Evolutionary conservation across 2,113 vertebrate species (phyloP).

Genomic region (Gopherus flavomarginatus): DNA sequence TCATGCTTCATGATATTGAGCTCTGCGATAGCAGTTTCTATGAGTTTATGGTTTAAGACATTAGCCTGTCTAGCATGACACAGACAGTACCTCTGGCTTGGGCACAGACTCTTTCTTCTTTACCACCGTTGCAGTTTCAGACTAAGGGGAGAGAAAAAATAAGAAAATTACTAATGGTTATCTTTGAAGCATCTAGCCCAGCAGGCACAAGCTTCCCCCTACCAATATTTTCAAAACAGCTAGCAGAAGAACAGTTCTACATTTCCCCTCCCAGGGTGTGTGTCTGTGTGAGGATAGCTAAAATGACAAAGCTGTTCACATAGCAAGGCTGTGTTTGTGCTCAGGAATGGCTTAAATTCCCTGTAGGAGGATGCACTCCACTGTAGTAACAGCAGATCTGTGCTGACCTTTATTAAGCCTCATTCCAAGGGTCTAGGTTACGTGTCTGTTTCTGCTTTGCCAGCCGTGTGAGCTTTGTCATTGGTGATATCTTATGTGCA

Average conservation of each 20-base stretch:
- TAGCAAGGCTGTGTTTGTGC: neutral
- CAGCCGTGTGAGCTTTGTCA: neutral
- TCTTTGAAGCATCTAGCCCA: neutral
- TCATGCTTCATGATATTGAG: neutral
- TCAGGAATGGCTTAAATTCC: neutral
- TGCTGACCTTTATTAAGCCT: neutral
- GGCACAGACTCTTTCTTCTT: conserved; percentile 70
- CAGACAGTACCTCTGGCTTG: conserved; percentile 68
- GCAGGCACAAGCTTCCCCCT: neutral
- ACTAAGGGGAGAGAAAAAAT: conserved; percentile 63
- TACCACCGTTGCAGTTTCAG: conserved; percentile 54
- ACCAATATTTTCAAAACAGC: neutral
- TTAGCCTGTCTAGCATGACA: neutral
- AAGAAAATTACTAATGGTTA: neutral
- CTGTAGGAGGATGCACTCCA: neutral
- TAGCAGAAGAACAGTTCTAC: neutral
- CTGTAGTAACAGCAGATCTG: neutral
- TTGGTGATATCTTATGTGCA: neutral
- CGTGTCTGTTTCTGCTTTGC: neutral
- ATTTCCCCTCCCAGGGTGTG: neutral
- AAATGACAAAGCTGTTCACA: neutral
- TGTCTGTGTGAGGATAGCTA: neutral
- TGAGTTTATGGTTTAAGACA: neutral
- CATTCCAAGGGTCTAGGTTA: neutral
- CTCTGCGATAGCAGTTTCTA: neutral